These are phyloP conservation scores for Apotomis betuletana DNA, from an alignment of 2,888 invertebrate species.

Conservation along the genomic window DNA sequence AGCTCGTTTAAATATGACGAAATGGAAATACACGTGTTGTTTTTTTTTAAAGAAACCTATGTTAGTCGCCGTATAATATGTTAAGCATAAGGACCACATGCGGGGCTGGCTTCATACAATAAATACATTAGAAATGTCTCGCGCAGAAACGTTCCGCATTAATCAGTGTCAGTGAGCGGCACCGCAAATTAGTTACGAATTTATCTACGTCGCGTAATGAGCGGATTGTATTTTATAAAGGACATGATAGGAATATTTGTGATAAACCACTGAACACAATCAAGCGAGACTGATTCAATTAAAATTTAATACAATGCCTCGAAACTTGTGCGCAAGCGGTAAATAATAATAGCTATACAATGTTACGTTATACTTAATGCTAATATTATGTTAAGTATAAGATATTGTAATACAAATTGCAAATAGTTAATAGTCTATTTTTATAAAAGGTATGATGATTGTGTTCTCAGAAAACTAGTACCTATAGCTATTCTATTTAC, in stretches of 20 bases:
- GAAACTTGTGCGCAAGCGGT: neutral
- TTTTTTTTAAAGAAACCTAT: neutral
- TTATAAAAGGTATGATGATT: no score
- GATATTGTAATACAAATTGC: neutral
- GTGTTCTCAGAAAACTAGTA: no score
- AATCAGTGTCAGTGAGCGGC: conserved; percentile 42
- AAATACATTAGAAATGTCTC: conserved; percentile 42
- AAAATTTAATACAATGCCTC: conserved; percentile 9
- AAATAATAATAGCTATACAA: neutral
- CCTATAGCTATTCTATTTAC: no score
- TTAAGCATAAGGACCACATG: conserved; percentile 22
- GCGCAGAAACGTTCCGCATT: conserved; percentile 37
- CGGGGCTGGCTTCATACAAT: conserved; percentile 39
- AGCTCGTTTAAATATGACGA: neutral
- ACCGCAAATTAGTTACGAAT: conserved; percentile 42
- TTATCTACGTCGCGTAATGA: conserved; percentile 42
- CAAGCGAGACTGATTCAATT: conserved; percentile 26
- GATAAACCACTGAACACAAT: conserved; percentile 35
- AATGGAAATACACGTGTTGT: neutral
- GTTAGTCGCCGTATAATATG: conserved; percentile 11
- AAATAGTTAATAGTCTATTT: no score
- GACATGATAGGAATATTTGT: conserved; percentile 39
- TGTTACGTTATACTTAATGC: neutral
- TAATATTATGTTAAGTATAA: neutral
- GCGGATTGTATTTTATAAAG: conserved; percentile 41